phyloP scores from a whole-genome alignment of 2,113 vertebrate genomes.

The Coturnix japonica region DNA sequence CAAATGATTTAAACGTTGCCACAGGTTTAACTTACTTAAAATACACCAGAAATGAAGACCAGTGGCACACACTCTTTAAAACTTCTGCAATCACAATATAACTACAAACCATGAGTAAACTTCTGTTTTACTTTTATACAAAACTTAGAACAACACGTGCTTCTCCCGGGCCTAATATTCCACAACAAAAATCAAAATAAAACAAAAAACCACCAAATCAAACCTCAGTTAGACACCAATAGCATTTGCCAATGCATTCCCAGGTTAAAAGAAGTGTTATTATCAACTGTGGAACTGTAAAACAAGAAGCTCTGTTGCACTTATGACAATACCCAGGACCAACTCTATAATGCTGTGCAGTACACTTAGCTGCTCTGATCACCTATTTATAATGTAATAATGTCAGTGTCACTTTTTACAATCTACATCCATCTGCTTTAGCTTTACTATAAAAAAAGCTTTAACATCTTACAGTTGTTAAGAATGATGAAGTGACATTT shows the following conservation, averaged over 20 bases:
- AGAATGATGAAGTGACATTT: conserved; percentile 71
- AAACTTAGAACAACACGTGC: conserved; percentile 68
- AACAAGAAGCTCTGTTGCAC: conserved; percentile 55
- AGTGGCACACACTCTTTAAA: conserved; percentile 68
- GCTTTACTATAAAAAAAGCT: conserved; percentile 74
- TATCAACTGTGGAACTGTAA: conserved; percentile 58
- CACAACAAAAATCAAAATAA: conserved; percentile 35
- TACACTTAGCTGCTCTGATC: conserved; percentile 62
- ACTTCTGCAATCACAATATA: conserved; percentile 72
- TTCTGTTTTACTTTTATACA: conserved; percentile 67
- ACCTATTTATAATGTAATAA: conserved; percentile 70
- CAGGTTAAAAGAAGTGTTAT: conserved; percentile 49
- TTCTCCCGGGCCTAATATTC: conserved; percentile 25
- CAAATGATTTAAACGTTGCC: conserved; percentile 62
- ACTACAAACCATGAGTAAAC: conserved; percentile 76
- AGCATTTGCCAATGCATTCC: conserved; percentile 40
- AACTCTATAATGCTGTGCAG: conserved; percentile 42
- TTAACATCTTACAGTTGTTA: conserved; percentile 57
- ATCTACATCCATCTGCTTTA: conserved; percentile 62
- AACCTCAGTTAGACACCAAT: conserved; percentile 21
- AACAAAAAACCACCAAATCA: neutral
- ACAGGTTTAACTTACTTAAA: conserved; percentile 64
- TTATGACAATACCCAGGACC: conserved; percentile 50
- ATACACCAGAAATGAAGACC: conserved; percentile 40
- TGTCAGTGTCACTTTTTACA: conserved; percentile 72